A percentile compares a stretch with the other conserved stretches of the same genome.
Evolutionary conservation across 2,888 invertebrate species (phyloP).

Genomic region (Dryadula phaetusa): DNA sequence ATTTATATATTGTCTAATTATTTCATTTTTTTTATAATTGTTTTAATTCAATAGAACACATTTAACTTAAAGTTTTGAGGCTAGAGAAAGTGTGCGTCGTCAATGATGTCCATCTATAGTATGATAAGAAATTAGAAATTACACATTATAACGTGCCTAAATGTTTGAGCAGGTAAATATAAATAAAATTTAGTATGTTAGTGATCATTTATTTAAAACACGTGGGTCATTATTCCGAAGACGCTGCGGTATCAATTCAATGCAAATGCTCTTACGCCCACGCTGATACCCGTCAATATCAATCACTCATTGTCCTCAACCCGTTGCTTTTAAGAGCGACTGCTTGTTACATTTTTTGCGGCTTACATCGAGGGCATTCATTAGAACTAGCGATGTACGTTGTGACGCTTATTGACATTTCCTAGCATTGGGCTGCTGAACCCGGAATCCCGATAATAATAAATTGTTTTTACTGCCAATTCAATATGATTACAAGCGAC

Average conservation of each 20-base stretch:
- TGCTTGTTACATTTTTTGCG: slow-evolving; percentile 66
- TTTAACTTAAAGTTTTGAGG: slow-evolving; percentile 77
- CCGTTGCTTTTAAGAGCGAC: slow-evolving; percentile 51
- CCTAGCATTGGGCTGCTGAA: slow-evolving; percentile 66
- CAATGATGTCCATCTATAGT: slow-evolving; percentile 60
- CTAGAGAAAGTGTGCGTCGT: slow-evolving; percentile 81
- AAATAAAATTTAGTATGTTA: slow-evolving; percentile 4
- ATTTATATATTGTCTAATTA: neutral
- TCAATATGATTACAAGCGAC: slow-evolving; percentile 51
- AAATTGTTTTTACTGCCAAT: slow-evolving; percentile 51
- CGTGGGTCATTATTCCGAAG: slow-evolving; percentile 68
- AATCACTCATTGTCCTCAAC: slow-evolving; percentile 71
- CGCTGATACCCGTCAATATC: slow-evolving; percentile 65
- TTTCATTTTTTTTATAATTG: neutral
- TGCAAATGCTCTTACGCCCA: slow-evolving; percentile 76
- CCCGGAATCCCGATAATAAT: slow-evolving; percentile 72
- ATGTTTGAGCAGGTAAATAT: neutral
- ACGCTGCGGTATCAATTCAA: slow-evolving; percentile 74
- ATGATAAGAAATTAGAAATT: slow-evolving; percentile 24
- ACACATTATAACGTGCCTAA: neutral
- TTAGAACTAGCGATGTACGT: slow-evolving; percentile 63
- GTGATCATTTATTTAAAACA: slow-evolving; percentile 48
- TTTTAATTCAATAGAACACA: slow-evolving; percentile 49
- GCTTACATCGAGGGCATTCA: slow-evolving; percentile 64
- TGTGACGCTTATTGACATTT: slow-evolving; percentile 74